Evolutionary conservation across 1,140 invertebrate genomes (phyloP).

Genomic region (Thaumetopoea pityocampa): DNA sequence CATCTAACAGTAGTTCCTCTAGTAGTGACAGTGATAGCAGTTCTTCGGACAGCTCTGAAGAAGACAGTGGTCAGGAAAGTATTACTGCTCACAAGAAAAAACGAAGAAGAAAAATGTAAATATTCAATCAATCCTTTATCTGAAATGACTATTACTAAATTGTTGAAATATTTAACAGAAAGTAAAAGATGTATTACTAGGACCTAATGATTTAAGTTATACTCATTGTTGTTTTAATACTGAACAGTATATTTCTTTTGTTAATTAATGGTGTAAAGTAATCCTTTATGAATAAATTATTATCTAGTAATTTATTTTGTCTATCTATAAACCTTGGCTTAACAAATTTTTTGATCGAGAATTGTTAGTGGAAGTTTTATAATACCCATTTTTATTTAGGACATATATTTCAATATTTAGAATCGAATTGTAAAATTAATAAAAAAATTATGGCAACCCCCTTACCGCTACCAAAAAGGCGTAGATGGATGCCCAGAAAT

Average conservation of each 20-base stretch:
- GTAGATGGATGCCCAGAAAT: too few relatives aligned
- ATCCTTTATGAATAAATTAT: constrained; percentile 35
- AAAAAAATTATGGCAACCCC: too few relatives aligned
- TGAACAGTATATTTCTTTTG: constrained; percentile 42
- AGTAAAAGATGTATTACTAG: constrained; percentile 73
- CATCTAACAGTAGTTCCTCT: constrained; percentile 92
- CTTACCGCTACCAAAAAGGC: too few relatives aligned
- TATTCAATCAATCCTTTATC: constrained; percentile 25
- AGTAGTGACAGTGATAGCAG: constrained; percentile 83
- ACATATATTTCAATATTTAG: too few relatives aligned
- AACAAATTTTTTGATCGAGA: too few relatives aligned
- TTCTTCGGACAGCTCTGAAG: constrained; percentile 77
- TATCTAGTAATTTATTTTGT: constrained; percentile 8
- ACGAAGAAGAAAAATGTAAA: constrained; percentile 77
- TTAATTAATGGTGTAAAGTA: constrained; percentile 39
- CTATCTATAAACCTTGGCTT: too few relatives aligned
- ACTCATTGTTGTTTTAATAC: constrained; percentile 46
- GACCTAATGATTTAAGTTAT: constrained; percentile 42
- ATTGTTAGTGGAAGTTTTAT: too few relatives aligned
- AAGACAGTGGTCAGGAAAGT: constrained; percentile 91
- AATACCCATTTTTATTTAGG: too few relatives aligned
- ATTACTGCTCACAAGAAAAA: constrained; percentile 92
- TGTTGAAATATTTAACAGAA: too few relatives aligned
- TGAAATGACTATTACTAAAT: too few relatives aligned
- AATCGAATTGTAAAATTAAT: too few relatives aligned